Conservation (phyloP, 2,888 invertebrate species). For the Nemapogon koenigi region DNA sequence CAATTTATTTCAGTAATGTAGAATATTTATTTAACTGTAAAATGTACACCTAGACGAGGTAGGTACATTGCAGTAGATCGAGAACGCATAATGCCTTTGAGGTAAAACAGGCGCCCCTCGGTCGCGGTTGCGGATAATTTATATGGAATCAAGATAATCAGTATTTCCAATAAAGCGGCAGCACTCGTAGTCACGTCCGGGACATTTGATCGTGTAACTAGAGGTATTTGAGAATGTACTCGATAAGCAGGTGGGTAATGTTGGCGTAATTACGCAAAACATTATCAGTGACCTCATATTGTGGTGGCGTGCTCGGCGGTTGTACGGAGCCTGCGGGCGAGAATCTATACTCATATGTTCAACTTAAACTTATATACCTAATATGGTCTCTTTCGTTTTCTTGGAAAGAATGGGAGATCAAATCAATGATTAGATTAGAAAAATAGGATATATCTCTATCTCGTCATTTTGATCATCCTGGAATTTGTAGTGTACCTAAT, state of each 20-base stretch:
- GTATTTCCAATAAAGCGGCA: constrained; percentile 29
- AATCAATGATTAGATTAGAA: too few species aligned
- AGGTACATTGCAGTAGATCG: neutral
- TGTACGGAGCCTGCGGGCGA: constrained; percentile 3
- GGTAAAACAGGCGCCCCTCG: constrained; percentile 31
- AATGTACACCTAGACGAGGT: too few species aligned
- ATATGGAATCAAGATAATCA: constrained; percentile 44
- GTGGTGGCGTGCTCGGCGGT: constrained; percentile 31
- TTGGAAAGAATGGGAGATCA: too few species aligned
- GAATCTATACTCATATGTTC: too few species aligned
- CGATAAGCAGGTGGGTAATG: constrained; percentile 31
- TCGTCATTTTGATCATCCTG: too few species aligned
- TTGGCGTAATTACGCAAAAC: constrained; percentile 49
- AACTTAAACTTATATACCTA: too few species aligned
- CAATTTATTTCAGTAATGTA: too few species aligned
- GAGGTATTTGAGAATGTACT: constrained; percentile 39
- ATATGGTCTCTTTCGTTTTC: too few species aligned
- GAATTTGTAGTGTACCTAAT: too few species aligned
- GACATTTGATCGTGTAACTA: constrained; percentile 56
- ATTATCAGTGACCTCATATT: constrained; percentile 61
- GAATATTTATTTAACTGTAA: too few species aligned
- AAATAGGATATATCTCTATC: too few species aligned
- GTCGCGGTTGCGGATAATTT: constrained; percentile 46
- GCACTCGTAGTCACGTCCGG: constrained; percentile 45
- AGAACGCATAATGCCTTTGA: constrained; percentile 26